Evolutionary conservation across 2,797 vertebrate species (phyloP), one percentile per base, ranked within the genome.

Genomic region (Ctenopoma multispine): DNA sequence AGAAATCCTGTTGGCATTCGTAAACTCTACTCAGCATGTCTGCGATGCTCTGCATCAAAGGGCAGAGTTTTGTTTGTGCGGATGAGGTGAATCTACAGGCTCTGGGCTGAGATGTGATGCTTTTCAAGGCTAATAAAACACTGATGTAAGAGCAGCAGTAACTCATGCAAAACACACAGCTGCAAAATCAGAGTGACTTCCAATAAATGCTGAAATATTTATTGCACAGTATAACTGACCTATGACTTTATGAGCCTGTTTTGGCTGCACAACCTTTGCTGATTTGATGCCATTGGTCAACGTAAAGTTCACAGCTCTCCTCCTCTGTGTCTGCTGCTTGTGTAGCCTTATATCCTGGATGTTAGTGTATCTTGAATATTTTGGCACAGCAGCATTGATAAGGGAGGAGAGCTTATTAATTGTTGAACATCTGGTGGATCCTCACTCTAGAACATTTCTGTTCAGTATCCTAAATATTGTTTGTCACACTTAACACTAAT

Each of bases 121-220:
- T 43, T 27, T 55, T 61, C n/a, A 14, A 60, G 17, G 8, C 34
- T 3, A 44, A 38, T 27, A 1, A 62, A 59, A 7, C 43, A 38
- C 36, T 44, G n/a, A 14, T 29, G 9, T 21, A 7, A 38, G 40
- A 63, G 59, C 14, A 60, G 4, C 60, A 15, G 46, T 38, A 47
- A 68, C 27, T 55, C 54, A 23, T 11, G 56, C 6, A 13, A 49
- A 77, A 50, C 49, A 34, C 44, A 1, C 29, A 51, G 20, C 17
- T 47, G 50, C 1, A 5, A 44, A 50, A 66, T 43, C 44, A 31
- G 23, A 46, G 44, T 1, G 2, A 14, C 15, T 29, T n/a, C 13
- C 24, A 24, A 47, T 53, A 11, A 63, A n/a, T 6, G 4, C 12
- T 67, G 21, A 44, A 63, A 69, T 49, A 54, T 63, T 73, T 62